Conservation (phyloP, 2,888 invertebrate genomes). For the Gastracanthus pulcherrimus region DNA sequence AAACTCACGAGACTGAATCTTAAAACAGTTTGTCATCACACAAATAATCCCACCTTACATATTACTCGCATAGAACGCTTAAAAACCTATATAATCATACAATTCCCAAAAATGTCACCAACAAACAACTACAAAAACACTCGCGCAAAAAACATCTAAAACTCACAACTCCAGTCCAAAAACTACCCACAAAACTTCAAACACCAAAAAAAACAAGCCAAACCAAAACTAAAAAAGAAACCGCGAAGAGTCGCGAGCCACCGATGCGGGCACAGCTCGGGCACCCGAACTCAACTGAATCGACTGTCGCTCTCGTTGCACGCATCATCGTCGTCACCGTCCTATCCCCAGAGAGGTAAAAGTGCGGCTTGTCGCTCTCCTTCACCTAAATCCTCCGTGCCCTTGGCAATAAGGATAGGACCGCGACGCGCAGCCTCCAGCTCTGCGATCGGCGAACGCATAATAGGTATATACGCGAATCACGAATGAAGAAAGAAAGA, state of each 20-base stretch:
- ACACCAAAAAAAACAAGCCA: background rate
- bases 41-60: too few relatives aligned
- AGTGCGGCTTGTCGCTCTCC: constrained; percentile 47
- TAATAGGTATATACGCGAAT: background rate
- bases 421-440: background rate
- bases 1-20: too few relatives aligned
- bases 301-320: background rate
- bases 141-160: too few relatives aligned
- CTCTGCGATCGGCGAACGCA: background rate
- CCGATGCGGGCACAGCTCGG: too few relatives aligned
- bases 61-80: too few relatives aligned
- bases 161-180: too few relatives aligned
- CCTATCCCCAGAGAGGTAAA: constrained; percentile 5
- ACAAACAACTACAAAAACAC: too few relatives aligned
- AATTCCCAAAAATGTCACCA: too few relatives aligned
- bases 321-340: background rate
- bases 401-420: constrained; percentile 63
- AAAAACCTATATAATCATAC: too few relatives aligned
- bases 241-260: background rate
- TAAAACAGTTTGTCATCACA: too few relatives aligned
- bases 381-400: constrained; percentile 62
- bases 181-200: background rate
- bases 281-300: background rate
- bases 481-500: background rate
- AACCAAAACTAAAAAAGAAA: background rate